Evolutionary conservation across 2,113 vertebrate genomes (phyloP), one percentile per base, ranked within the genome.

Genomic region (Xiphorhynchus elegans): DNA sequence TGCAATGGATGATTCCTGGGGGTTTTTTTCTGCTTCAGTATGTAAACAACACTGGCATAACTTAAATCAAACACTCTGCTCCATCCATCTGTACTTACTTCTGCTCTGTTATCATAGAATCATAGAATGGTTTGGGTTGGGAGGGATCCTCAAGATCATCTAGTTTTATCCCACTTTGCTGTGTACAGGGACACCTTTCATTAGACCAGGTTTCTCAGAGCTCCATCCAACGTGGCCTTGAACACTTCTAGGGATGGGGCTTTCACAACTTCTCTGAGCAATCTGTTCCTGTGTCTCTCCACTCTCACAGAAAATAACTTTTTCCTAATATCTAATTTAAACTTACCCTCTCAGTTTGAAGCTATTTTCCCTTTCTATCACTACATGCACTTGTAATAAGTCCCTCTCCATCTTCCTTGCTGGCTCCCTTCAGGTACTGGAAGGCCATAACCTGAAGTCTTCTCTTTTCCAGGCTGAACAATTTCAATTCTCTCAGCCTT

Each of bases 101-200:
- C 33, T 58, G 16, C 29, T 78, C 12, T 31, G 5, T 53, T 35
- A 31, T 17, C 4, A 31, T 56, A 49, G 8, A 79, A 72, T 56
- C 56, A 18, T 31, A 31, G 31, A 50, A 49, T 4, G 0, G 10
- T 25, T 25, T 49, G 49, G n/a, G 9, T 42, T 72, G 58, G 50
- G 72, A 64, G 17, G 9, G 17, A 42, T 9, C 25, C 55, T 62
- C n/a, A 49, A 18, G 20, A 17, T 26, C 7, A 40, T 13, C 10
- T 72, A 20, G 9, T 72, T 56, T 40, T 13, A 16, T 5, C 7
- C 21, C 24, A 13, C 33, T 9, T 19, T 72, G 42, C 9, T 3
- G 6, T 0, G 1, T 11, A 49, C 0, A 1, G 17, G 12, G 35
- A 11, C 5, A 35, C 17, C 37, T 63, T 49, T 49, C n/a, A 42